Conservation (phyloP, 2,113 vertebrate genomes). For the Tauraco erythrolophus region DNA sequence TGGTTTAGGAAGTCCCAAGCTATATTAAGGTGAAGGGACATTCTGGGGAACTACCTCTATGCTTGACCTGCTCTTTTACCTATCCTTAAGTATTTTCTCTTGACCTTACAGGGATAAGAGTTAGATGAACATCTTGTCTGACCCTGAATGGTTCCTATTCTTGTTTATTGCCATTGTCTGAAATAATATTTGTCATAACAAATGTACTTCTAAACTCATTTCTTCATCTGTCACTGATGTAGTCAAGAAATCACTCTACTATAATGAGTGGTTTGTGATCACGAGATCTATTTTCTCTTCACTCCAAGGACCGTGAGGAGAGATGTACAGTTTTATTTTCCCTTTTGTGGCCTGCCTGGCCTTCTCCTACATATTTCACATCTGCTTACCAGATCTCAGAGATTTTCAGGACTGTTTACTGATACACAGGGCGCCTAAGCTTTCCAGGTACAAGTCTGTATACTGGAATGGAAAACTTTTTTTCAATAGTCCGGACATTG, state of each 20-base stretch:
- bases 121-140: neutral
- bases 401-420: neutral
- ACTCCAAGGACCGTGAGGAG: neutral
- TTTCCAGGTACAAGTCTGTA: neutral
- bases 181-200: neutral
- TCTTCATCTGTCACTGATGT: neutral
- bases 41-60: neutral
- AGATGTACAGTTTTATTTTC: neutral
- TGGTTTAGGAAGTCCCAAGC: neutral
- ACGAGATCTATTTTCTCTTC: neutral
- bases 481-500: neutral
- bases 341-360: neutral
- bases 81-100: neutral
- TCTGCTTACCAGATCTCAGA: neutral
- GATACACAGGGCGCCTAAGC: neutral
- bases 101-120: neutral
- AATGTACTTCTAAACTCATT: neutral
- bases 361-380: neutral
- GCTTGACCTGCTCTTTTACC: neutral
- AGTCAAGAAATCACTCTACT: neutral
- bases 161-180: neutral
- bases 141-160: neutral
- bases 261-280: neutral
- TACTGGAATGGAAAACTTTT: neutral
- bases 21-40: neutral